These are phyloP conservation scores for Sycophila sp. DNA, from an alignment of 1,140 invertebrate species.

Conservation along the genomic window DNA sequence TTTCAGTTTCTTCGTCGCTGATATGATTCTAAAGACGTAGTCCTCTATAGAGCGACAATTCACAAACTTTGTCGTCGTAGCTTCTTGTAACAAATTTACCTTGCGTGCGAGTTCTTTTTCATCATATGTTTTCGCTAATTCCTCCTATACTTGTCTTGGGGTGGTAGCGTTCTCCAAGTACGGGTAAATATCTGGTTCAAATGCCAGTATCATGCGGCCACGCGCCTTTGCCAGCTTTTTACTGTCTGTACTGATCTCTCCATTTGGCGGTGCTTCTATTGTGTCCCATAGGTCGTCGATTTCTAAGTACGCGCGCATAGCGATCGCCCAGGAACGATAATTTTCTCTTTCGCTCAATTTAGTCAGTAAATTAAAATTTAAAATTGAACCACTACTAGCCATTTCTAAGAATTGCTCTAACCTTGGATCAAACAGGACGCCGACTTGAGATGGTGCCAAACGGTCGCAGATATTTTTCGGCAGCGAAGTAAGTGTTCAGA, in stretches of 20 bases:
- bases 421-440: no score
- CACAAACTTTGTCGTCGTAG: neutral
- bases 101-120: slow-evolving; percentile 42
- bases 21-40: neutral
- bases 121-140: slow-evolving; percentile 8
- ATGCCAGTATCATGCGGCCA: neutral
- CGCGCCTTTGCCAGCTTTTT: neutral
- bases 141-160: slow-evolving; percentile 25
- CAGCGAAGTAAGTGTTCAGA: no score
- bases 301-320: slow-evolving; percentile 51
- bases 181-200: neutral
- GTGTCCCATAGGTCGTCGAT: slow-evolving; percentile 50
- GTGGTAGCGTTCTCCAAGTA: neutral
- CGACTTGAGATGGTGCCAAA: no score
- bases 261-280: neutral
- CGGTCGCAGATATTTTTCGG: no score
- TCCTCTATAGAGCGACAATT: neutral
- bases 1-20: neutral
- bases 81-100: slow-evolving; percentile 10
- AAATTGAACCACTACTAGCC: no score
- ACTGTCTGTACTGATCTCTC: neutral
- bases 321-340: slow-evolving; percentile 51
- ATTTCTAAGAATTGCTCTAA: no score
- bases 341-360: slow-evolving; percentile 51
- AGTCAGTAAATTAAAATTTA: slow-evolving; percentile 33